Evolutionary conservation across 2,113 vertebrate species (phyloP).

Genomic region (Hipposideros armiger): DNA sequence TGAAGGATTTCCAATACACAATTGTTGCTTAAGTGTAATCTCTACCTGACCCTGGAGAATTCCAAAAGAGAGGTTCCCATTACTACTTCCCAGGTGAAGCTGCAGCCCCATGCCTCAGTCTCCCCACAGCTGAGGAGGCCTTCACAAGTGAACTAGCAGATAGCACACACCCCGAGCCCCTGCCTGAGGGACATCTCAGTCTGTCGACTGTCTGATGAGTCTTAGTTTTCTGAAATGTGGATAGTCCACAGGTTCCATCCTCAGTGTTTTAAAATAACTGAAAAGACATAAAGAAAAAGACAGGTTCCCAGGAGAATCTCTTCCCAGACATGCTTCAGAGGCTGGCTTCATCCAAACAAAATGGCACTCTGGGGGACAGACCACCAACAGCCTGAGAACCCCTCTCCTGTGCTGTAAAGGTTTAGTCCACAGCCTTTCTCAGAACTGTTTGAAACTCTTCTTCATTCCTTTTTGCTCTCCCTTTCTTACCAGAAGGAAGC

Average conservation of each 20-base stretch:
- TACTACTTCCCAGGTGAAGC: not conserved
- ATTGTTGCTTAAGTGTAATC: not conserved
- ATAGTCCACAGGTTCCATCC: not conserved
- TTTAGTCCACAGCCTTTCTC: not conserved
- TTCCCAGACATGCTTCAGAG: not conserved
- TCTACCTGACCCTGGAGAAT: not conserved
- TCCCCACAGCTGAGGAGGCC: accelerated
- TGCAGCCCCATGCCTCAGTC: not conserved
- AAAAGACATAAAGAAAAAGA: not conserved
- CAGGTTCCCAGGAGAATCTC: not conserved
- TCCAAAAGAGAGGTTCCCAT: not conserved
- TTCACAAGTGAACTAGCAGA: not conserved
- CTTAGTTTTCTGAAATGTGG: not conserved
- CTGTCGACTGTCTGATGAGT: not conserved
- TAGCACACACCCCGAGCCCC: too few relatives aligned
- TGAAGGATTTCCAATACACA: not conserved
- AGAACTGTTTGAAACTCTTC: not conserved
- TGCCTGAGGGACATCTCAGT: not conserved
- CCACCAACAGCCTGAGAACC: not conserved
- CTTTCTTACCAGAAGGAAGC: slow-evolving; percentile 19
- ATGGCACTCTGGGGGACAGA: not conserved
- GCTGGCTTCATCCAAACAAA: not conserved
- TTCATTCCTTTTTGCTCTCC: not conserved
- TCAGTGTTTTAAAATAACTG: not conserved
- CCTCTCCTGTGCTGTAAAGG: not conserved